Conservation (phyloP, 2,888 invertebrate genomes). For the Petrophora chlorosata region DNA sequence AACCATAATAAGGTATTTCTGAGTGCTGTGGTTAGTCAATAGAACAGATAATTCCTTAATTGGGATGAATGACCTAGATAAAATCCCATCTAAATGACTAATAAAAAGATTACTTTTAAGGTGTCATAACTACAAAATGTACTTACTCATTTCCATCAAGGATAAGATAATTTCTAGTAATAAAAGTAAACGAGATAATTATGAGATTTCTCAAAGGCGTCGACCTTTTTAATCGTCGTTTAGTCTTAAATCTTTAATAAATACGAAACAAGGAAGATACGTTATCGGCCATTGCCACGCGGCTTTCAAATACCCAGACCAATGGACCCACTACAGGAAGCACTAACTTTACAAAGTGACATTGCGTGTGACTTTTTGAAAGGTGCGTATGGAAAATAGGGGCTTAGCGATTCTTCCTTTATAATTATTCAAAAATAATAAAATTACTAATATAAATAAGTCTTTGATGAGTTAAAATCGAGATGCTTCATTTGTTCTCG, state of each 20-base stretch:
- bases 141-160: conserved; percentile 19
- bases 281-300: too few species aligned
- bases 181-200: conserved; percentile 24
- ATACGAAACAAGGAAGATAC: too few species aligned
- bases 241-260: too few species aligned
- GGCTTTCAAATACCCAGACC: too few species aligned
- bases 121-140: not conserved
- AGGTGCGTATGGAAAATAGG: not conserved
- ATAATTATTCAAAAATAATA: too few species aligned
- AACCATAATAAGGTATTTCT: not conserved
- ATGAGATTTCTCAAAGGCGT: conserved; percentile 8
- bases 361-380: not conserved
- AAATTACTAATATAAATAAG: too few species aligned
- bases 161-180: conserved; percentile 38
- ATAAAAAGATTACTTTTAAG: conserved; percentile 4
- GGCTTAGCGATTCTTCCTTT: not conserved
- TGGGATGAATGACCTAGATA: conserved; percentile 16
- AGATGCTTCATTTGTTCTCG: conserved; percentile 68
- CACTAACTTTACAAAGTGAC: too few species aligned
- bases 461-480: conserved; percentile 46
- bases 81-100: conserved; percentile 3
- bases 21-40: too few species aligned
- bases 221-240: not conserved
- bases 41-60: not conserved
- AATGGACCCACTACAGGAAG: too few species aligned